phyloP scores from a whole-genome alignment of 2,797 vertebrate species.

The Meda fulgida region DNA sequence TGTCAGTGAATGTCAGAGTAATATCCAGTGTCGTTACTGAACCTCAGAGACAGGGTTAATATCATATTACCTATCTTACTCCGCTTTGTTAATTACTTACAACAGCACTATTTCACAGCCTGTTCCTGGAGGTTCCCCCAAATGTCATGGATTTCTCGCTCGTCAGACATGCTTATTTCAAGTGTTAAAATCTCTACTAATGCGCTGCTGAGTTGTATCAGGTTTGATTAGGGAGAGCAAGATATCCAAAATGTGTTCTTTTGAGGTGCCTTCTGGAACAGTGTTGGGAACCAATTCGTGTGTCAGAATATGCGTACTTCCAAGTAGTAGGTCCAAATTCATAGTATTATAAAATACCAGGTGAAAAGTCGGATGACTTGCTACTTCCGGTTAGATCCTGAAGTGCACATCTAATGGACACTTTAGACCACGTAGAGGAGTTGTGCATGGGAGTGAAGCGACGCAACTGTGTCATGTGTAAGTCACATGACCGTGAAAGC shows the following conservation, averaged over 20 bases:
- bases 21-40: slow-evolving; percentile 13
- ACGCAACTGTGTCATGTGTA: no score
- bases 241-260: not conserved
- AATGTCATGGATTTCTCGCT: not conserved
- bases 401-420: not conserved
- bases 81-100: slow-evolving; percentile 11
- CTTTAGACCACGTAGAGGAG: no score
- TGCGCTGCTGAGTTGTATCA: not conserved
- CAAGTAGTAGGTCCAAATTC: not conserved
- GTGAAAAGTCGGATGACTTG: not conserved
- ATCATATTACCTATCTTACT: slow-evolving; percentile 3
- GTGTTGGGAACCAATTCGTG: not conserved
- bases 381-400: not conserved
- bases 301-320: not conserved
- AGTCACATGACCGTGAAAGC: no score
- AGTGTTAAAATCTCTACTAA: not conserved
- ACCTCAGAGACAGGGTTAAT: not conserved
- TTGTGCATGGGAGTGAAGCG: no score
- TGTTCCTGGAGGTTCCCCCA: not conserved
- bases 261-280: not conserved
- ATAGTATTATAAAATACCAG: not conserved
- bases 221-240: not conserved
- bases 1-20: slow-evolving; percentile 4
- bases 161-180: not conserved
- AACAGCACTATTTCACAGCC: not conserved